Percentiles rank a stretch among this genome's conserved stretches.
These are phyloP conservation scores for Psittacus erithacus DNA, from an alignment of 2,113 vertebrate species.

Conservation along the genomic window DNA sequence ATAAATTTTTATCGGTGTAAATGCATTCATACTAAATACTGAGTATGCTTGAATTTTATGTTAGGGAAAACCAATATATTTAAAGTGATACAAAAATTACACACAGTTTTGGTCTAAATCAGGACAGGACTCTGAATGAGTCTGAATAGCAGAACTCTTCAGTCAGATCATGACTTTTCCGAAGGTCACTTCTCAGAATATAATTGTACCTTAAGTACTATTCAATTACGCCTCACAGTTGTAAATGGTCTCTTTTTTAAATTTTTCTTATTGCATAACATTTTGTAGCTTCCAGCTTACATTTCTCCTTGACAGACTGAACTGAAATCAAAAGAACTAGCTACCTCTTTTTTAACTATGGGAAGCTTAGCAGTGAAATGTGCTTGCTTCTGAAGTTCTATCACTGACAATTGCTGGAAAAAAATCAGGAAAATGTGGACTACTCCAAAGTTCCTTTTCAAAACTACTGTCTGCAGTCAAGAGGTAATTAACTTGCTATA, in stretches of 20 bases:
- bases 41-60: background rate
- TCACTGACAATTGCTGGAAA: background rate
- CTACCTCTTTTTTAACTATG: background rate
- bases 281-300: background rate
- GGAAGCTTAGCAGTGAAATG: background rate
- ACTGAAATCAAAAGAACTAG: background rate
- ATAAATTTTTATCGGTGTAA: background rate
- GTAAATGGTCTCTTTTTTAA: background rate
- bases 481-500: background rate
- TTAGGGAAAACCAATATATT: background rate
- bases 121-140: background rate
- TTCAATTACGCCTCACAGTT: background rate
- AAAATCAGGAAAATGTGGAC: background rate
- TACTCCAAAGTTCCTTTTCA: background rate
- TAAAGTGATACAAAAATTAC: background rate
- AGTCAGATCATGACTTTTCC: background rate
- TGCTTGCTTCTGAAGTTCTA: background rate
- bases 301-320: background rate
- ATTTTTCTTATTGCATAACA: background rate
- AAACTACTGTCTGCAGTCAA: background rate
- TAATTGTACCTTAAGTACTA: background rate
- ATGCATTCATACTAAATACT: background rate
- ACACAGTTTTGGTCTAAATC: background rate
- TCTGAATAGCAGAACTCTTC: background rate
- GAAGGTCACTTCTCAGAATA: background rate